These are phyloP conservation scores for Aethina tumida DNA, from an alignment of 1,140 invertebrate species.

Conservation along the genomic window DNA sequence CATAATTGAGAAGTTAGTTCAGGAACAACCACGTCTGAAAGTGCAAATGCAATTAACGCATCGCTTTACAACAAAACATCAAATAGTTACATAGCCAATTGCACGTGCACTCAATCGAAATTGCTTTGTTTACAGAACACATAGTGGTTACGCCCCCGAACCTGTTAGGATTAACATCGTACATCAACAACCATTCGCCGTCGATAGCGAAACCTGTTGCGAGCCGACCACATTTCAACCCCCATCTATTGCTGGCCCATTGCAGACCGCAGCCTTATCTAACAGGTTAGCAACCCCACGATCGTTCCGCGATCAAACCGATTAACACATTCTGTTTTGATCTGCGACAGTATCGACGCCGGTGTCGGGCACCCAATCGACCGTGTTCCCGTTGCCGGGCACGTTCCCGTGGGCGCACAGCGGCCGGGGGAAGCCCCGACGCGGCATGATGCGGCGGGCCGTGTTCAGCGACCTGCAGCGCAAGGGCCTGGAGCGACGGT, in stretches of 20 bases:
- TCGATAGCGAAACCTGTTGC: constrained; percentile 45
- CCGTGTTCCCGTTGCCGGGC: constrained; percentile 56
- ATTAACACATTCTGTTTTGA: no score
- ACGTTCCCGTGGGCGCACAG: constrained; percentile 74
- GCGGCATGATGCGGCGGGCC: constrained; percentile 90
- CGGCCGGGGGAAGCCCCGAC: constrained; percentile 68
- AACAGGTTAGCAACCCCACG: constrained; percentile 40
- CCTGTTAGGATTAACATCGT: constrained; percentile 31
- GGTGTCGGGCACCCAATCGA: constrained; percentile 34
- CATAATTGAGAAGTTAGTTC: no score
- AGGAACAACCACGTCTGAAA: no score
- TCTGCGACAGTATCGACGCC: constrained; percentile 27
- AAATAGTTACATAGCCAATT: no score
- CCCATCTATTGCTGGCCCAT: constrained; percentile 40
- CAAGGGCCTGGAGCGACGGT: constrained; percentile 87
- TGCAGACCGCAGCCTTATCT: constrained; percentile 44
- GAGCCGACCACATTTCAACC: constrained; percentile 42
- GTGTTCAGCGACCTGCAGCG: constrained; percentile 89
- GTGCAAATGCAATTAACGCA: no score
- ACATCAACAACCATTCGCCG: constrained; percentile 29
- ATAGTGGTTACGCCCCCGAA: constrained; percentile 31
- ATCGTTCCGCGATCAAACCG: no score
- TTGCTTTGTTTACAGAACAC: constrained; percentile 27
- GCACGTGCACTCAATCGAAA: no score
- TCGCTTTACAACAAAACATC: no score